These are phyloP conservation scores for Psettodes erumei DNA, from an alignment of 2,113 vertebrate species.

Conservation along the genomic window DNA sequence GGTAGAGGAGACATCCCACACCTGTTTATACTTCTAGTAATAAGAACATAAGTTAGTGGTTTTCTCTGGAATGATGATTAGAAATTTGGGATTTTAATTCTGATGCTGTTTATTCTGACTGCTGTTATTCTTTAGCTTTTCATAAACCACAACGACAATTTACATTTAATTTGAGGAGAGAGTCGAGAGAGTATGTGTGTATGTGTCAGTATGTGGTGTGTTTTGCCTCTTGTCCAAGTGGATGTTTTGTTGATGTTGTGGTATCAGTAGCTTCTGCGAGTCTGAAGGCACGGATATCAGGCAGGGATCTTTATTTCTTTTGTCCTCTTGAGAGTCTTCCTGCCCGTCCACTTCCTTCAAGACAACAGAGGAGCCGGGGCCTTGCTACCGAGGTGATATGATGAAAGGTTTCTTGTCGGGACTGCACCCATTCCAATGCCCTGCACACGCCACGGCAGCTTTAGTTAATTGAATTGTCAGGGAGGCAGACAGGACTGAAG, in stretches of 20 bases:
- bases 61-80: not conserved
- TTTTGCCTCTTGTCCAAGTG: not conserved
- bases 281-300: constrained; percentile 14
- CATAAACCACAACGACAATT: not conserved
- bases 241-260: constrained; percentile 12
- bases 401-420: constrained; percentile 67
- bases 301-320: constrained; percentile 38
- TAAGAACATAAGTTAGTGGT: not conserved
- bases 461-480: constrained; percentile 70
- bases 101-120: not conserved
- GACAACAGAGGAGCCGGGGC: constrained; percentile 54
- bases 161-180: not conserved
- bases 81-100: not conserved
- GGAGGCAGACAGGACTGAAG: constrained; percentile 52
- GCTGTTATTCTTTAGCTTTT: not conserved
- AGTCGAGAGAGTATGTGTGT: not conserved
- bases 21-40: constrained; percentile 17
- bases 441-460: constrained; percentile 56
- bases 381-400: constrained; percentile 64
- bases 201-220: not conserved
- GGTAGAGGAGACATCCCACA: constrained; percentile 21
- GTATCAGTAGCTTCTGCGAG: constrained; percentile 31
- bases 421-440: constrained; percentile 48
- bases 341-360: constrained; percentile 50
- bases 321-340: constrained; percentile 60